These are phyloP conservation scores for Octonoba sinensis DNA, from an alignment of 2,888 invertebrate species.

Conservation along the genomic window DNA sequence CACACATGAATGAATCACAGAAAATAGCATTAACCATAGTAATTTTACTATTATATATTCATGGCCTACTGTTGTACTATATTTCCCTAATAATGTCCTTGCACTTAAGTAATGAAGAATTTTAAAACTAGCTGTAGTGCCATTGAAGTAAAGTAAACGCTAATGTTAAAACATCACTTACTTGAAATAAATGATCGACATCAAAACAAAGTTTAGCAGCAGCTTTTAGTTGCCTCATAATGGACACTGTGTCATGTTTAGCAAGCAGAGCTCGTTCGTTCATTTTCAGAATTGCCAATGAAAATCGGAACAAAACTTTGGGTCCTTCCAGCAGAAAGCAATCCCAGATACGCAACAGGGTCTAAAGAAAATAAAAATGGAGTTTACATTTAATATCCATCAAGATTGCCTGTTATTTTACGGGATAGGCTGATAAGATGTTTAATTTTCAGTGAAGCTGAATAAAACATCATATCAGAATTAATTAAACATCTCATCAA, in stretches of 20 bases:
- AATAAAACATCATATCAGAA: no score
- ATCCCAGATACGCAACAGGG: slow-evolving; percentile 75
- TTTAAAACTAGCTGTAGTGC: not conserved
- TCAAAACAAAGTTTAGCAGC: slow-evolving; percentile 73
- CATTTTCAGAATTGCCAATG: slow-evolving; percentile 74
- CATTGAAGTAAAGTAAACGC: not conserved
- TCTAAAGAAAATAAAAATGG: slow-evolving; percentile 69
- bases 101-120: no score
- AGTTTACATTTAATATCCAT: no score
- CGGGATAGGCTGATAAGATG: no score
- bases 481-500: no score
- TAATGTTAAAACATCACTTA: not conserved
- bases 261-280: slow-evolving; percentile 73
- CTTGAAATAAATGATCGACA: slow-evolving; percentile 71
- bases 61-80: no score
- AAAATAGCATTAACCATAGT: no score
- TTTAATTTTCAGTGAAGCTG: no score
- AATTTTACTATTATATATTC: no score
- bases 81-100: no score
- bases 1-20: no score
- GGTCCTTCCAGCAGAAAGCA: slow-evolving; percentile 75
- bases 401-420: no score
- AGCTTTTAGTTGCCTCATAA: slow-evolving; percentile 73
- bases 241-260: slow-evolving; percentile 73
- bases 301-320: slow-evolving; percentile 75